Percentiles rank a stretch among this genome's conserved stretches.
Conservation (phyloP, 2,888 invertebrate species). For the Xestia rhomboidea region DNA sequence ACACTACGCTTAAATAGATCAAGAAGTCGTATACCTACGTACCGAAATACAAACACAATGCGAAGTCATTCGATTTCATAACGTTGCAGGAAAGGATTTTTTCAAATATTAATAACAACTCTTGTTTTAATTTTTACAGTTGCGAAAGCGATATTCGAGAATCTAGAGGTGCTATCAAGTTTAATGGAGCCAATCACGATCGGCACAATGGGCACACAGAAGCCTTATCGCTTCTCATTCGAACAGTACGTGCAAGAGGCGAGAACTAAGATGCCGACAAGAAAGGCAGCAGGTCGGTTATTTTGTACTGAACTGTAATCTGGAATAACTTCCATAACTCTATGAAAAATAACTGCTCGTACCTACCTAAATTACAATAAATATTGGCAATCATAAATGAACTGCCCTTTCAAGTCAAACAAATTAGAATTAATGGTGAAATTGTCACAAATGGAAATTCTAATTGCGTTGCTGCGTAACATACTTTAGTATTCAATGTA, state of each 20-base stretch:
- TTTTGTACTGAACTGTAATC: constrained; percentile 5
- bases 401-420: constrained; percentile 18
- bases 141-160: constrained; percentile 84
- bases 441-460: constrained; percentile 28
- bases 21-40: neutral
- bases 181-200: constrained; percentile 85
- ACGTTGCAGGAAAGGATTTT: neutral
- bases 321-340: neutral
- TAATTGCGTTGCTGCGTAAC: constrained; percentile 53
- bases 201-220: constrained; percentile 88
- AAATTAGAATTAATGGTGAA: constrained; percentile 35
- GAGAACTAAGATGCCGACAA: constrained; percentile 85
- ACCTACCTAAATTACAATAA: constrained; percentile 3
- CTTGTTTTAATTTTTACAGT: constrained; percentile 71
- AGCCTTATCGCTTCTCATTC: constrained; percentile 85
- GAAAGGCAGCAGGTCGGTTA: constrained; percentile 84
- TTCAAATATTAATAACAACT: neutral
- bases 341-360: neutral
- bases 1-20: neutral
- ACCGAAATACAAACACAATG: neutral
- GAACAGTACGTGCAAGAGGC: constrained; percentile 88
- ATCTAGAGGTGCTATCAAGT: constrained; percentile 83
- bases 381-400: neutral
- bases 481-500: constrained; percentile 42
- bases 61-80: neutral